Conservation (phyloP, 2,888 invertebrate species). For the Pachycephus smyrnensis region DNA sequence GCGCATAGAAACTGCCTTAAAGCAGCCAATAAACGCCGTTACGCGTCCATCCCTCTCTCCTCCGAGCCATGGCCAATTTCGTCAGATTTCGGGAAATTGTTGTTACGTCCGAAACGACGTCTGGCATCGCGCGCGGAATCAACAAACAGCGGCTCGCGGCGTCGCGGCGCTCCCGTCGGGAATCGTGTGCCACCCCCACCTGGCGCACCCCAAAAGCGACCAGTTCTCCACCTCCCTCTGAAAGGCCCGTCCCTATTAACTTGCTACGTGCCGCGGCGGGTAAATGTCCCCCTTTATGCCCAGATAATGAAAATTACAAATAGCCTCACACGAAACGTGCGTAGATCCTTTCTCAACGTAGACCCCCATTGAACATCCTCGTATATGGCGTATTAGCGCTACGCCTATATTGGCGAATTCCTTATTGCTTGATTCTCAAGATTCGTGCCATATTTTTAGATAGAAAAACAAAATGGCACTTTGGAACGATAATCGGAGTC, state of each 20-base stretch:
- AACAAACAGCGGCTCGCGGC: conserved; percentile 47
- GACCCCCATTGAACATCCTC: neutral
- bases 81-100: conserved; percentile 68
- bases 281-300: conserved; percentile 62
- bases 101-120: conserved; percentile 60
- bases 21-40: conserved; percentile 67
- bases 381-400: neutral
- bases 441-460: neutral
- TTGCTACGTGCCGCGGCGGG: conserved; percentile 62
- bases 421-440: neutral
- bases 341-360: conserved; percentile 20
- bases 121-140: conserved; percentile 56
- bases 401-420: neutral
- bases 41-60: conserved; percentile 47
- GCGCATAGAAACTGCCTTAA: conserved; percentile 68
- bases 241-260: conserved; percentile 58
- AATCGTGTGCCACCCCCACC: conserved; percentile 26
- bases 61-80: conserved; percentile 59
- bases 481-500: neutral
- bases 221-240: conserved; percentile 22
- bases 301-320: conserved; percentile 68
- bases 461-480: neutral
- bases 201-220: conserved; percentile 31
- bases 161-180: conserved; percentile 15
- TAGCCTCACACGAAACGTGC: conserved; percentile 55